These are phyloP conservation scores for Chelonus insularis DNA, from an alignment of 1,140 invertebrate species.

Conservation along the genomic window DNA sequence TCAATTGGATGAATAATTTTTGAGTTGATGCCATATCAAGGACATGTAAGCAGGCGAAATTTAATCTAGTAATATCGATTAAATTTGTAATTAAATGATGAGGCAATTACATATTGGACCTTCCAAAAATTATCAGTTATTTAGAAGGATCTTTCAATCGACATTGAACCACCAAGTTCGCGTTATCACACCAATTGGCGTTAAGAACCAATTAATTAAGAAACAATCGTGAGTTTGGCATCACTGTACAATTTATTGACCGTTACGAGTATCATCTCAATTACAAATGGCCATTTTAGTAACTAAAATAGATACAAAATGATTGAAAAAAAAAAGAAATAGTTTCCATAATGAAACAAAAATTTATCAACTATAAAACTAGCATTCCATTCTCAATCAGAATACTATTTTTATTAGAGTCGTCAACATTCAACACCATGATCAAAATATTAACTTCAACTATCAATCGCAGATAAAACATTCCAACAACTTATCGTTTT, in stretches of 20 bases:
- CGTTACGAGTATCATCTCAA: constrained; percentile 30
- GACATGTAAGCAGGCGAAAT: too few relatives aligned
- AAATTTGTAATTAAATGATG: background rate
- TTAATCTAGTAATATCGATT: background rate
- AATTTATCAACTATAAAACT: background rate
- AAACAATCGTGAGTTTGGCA: constrained; percentile 42
- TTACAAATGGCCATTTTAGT: constrained; percentile 8
- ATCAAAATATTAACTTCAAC: background rate
- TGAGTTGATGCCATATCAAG: too few relatives aligned
- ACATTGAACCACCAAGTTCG: constrained; percentile 31
- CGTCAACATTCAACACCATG: too few relatives aligned
- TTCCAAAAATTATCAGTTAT: background rate
- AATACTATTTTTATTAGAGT: background rate
- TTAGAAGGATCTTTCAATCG: constrained; percentile 14
- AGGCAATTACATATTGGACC: background rate
- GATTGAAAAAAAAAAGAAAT: constrained; percentile 4
- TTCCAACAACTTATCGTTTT: constrained; percentile 43
- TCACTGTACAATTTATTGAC: constrained; percentile 54
- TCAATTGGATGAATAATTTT: background rate
- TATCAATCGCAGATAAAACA: background rate
- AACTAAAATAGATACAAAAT: constrained; percentile 3
- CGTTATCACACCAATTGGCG: constrained; percentile 29
- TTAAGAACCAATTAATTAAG: constrained; percentile 24
- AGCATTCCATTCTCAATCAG: background rate
- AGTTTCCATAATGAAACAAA: too few relatives aligned